Evolutionary conservation across 53 echinoderm and acorn worm species (phyloP).

Genomic region (Temnopleurus reevesii): DNA sequence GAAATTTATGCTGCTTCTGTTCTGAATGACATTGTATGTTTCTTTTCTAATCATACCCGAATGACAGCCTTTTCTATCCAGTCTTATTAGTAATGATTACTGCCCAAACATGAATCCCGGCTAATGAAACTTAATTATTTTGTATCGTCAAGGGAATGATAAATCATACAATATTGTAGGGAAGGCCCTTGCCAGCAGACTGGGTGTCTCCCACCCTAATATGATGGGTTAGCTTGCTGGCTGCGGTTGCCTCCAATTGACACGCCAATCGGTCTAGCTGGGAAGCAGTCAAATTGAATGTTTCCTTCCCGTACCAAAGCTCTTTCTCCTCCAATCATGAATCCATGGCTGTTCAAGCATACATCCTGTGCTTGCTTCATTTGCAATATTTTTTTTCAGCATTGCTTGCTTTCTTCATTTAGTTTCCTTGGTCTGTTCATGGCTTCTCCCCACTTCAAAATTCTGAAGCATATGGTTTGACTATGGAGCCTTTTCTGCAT

Average conservation of each 20-base stretch:
- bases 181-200: background rate
- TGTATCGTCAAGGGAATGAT: background rate
- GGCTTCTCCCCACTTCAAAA: no score
- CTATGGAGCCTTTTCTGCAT: no score
- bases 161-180: background rate
- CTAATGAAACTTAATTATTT: background rate
- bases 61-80: no score
- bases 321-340: constrained; percentile 32
- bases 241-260: constrained; percentile 58
- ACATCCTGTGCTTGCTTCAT: background rate
- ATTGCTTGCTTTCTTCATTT: background rate
- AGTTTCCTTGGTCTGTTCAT: background rate
- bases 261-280: constrained; percentile 63
- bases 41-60: no score
- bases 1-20: no score
- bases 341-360: background rate
- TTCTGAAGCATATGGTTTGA: no score
- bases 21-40: no score
- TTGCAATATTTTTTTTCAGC: background rate
- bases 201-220: constrained; percentile 12
- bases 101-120: no score
- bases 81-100: no score
- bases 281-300: constrained; percentile 59
- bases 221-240: constrained; percentile 35
- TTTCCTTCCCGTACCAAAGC: constrained; percentile 48